Evolutionary conservation across 2,888 invertebrate genomes (phyloP).

Genomic region (Anorthoa munda): DNA sequence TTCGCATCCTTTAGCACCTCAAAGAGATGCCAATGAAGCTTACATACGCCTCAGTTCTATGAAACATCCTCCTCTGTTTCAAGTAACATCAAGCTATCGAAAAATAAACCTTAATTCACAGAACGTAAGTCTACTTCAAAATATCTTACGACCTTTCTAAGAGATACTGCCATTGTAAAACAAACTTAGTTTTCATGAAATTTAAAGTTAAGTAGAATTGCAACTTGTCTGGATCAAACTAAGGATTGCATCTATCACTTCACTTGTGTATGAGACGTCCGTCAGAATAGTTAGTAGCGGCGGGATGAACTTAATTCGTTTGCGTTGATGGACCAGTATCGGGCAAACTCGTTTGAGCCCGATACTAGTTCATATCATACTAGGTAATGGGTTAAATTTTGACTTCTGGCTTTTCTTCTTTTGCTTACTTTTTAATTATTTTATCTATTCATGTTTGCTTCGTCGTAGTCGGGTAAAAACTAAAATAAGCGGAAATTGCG

Average conservation of each 20-base stretch:
- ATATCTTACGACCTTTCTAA: neutral
- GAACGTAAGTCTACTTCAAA: neutral
- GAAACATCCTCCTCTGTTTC: neutral
- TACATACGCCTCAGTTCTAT: neutral
- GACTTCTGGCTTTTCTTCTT: too few species aligned
- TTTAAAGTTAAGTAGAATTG: neutral
- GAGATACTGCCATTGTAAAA: neutral
- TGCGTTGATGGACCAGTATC: neutral
- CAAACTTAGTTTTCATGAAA: neutral
- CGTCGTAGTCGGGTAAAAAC: too few species aligned
- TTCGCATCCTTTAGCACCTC: neutral
- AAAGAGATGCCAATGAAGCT: conserved; percentile 14
- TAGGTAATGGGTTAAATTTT: too few species aligned
- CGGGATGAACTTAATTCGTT: conserved; percentile 11
- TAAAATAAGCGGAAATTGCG: too few species aligned
- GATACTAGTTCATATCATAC: too few species aligned
- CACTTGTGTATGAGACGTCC: neutral
- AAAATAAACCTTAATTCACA: neutral
- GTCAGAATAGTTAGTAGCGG: conserved; percentile 9
- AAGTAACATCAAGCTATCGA: neutral
- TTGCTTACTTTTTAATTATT: too few species aligned
- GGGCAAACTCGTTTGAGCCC: neutral
- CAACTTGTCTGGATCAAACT: neutral
- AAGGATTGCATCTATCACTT: conserved; percentile 8
- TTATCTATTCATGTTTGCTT: too few species aligned